phyloP scores from a whole-genome alignment of 2,113 vertebrate species.

The Myiopsitta monachus region DNA sequence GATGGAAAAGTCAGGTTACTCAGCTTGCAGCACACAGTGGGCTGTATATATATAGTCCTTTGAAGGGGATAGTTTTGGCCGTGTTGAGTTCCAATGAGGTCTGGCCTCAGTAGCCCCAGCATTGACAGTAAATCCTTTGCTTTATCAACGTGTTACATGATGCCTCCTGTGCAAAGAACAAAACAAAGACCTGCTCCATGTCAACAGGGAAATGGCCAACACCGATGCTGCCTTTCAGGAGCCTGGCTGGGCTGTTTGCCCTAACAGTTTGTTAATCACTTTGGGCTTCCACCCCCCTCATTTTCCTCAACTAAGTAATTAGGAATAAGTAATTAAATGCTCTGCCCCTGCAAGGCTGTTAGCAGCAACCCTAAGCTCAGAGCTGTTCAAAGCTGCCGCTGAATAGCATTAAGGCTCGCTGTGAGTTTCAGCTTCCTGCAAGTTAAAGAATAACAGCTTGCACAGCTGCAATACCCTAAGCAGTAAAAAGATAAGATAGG shows the following conservation, averaged over 20 bases:
- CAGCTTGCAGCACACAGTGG: background rate
- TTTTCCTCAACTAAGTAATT: background rate
- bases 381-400: background rate
- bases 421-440: background rate
- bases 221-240: background rate
- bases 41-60: background rate
- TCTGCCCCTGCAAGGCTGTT: background rate
- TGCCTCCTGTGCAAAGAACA: background rate
- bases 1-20: background rate
- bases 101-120: background rate
- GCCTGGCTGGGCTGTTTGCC: background rate
- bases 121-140: background rate
- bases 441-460: conserved; percentile 1
- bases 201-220: background rate
- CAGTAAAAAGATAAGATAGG: conserved; percentile 21
- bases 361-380: background rate
- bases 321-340: background rate
- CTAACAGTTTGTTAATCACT: background rate
- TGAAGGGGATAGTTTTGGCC: background rate
- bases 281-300: background rate
- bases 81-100: background rate
- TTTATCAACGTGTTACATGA: background rate
- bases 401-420: background rate
- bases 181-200: background rate
- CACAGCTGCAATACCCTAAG: background rate